phyloP scores from a whole-genome alignment of 1,140 invertebrate species.

The Maconellicoccus hirsutus region DNA sequence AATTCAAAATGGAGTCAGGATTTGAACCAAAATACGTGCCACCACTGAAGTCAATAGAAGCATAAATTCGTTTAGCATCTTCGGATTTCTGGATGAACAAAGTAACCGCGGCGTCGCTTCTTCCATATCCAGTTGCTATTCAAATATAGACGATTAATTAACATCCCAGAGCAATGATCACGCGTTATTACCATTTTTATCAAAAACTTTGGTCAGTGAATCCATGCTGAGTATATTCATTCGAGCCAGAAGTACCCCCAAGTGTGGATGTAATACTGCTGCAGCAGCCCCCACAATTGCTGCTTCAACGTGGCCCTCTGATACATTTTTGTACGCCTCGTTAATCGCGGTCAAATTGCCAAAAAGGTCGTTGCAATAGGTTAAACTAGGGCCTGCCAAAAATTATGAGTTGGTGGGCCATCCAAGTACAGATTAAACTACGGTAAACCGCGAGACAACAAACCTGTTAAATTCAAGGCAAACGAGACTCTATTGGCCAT shows the following conservation, averaged over 20 bases:
- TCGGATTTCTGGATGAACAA: slow-evolving; percentile 45
- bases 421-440: no score
- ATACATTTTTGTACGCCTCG: slow-evolving; percentile 48
- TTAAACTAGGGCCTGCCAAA: slow-evolving; percentile 43
- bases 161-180: no score
- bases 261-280: slow-evolving; percentile 48
- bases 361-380: slow-evolving; percentile 57
- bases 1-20: slow-evolving; percentile 39
- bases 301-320: slow-evolving; percentile 48
- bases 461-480: slow-evolving; percentile 32
- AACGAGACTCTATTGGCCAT: slow-evolving; percentile 46
- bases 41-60: slow-evolving; percentile 43
- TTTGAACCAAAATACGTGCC: slow-evolving; percentile 42
- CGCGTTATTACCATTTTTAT: slow-evolving; percentile 50
- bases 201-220: slow-evolving; percentile 57
- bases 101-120: slow-evolving; percentile 32
- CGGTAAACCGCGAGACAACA: no score
- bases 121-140: slow-evolving; percentile 29
- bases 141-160: slow-evolving; percentile 24
- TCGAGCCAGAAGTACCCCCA: slow-evolving; percentile 45
- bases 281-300: slow-evolving; percentile 53
- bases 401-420: no score
- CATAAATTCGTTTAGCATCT: slow-evolving; percentile 46
- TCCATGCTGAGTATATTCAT: slow-evolving; percentile 51
- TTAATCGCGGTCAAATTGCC: slow-evolving; percentile 54